Conservation (phyloP, 2,888 invertebrate species). For the Sphinx pinastri region DNA sequence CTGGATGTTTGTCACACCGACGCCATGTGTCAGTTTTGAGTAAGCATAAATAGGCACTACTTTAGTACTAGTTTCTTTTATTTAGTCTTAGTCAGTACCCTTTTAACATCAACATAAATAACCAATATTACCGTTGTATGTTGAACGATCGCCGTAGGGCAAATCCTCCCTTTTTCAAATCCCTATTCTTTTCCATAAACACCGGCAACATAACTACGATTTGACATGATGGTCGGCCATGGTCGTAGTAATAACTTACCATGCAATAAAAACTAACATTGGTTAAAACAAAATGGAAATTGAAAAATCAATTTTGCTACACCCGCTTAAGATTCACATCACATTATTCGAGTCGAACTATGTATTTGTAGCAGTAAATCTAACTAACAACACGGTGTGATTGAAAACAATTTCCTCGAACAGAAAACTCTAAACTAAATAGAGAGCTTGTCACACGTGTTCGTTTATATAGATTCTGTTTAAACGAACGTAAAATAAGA, state of each 20-base stretch:
- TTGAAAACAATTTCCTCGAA: conserved; percentile 42
- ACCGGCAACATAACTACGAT: too few relatives aligned
- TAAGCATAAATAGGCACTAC: too few relatives aligned
- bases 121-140: too few relatives aligned
- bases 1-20: conserved; percentile 23
- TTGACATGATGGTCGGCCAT: too few relatives aligned
- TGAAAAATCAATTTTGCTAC: neutral
- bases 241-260: too few relatives aligned
- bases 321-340: neutral
- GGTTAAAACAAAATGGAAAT: too few relatives aligned
- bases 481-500: conserved; percentile 44
- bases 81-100: too few relatives aligned
- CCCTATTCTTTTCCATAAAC: too few relatives aligned
- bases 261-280: neutral
- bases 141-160: too few relatives aligned
- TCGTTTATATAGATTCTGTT: conserved; percentile 46
- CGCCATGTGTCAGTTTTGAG: neutral
- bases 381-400: conserved; percentile 30
- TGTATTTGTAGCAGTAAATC: neutral
- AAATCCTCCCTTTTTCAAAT: too few relatives aligned
- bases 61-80: too few relatives aligned
- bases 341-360: neutral
- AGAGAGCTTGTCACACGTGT: conserved; percentile 41
- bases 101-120: too few relatives aligned
- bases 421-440: conserved; percentile 39